Conservation (phyloP, 2,888 invertebrate species). For the Lochmaea capreae region DNA sequence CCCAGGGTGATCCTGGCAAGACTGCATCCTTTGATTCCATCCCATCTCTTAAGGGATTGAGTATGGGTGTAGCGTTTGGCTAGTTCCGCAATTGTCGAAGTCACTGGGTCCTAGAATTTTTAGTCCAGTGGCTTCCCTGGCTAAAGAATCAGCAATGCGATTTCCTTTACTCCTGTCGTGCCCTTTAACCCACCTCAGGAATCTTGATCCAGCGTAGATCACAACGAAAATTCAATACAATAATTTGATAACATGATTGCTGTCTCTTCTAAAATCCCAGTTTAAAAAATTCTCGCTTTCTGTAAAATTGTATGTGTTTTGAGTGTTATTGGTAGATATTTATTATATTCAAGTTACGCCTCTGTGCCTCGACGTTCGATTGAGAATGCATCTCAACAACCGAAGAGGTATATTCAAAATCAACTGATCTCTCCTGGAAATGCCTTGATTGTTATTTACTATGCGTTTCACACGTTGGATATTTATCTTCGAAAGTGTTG, state of each 20-base stretch:
- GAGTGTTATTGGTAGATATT: neutral
- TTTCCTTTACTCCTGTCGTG: no score
- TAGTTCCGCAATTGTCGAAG: no score
- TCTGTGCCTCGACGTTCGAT: conserved; percentile 20
- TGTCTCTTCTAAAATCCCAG: neutral
- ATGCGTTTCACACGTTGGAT: conserved; percentile 42
- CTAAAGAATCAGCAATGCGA: no score
- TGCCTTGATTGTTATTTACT: conserved; percentile 41
- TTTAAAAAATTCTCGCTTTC: neutral
- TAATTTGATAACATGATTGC: neutral
- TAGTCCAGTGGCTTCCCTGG: no score
- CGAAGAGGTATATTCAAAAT: conserved; percentile 41
- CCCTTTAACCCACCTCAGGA: no score
- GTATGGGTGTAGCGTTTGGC: no score
- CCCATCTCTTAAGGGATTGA: no score
- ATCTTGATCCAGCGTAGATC: no score
- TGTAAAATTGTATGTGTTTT: neutral
- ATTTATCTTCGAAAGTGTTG: conserved; percentile 38
- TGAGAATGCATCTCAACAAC: conserved; percentile 32
- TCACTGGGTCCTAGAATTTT: no score
- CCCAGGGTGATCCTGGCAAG: no score
- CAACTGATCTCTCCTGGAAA: conserved; percentile 35
- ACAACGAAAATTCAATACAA: neutral
- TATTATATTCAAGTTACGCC: conserved; percentile 10
- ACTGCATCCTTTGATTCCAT: no score